Evolutionary conservation across 2,797 vertebrate species (phyloP).

Genomic region (Sebastes oblongus): DNA sequence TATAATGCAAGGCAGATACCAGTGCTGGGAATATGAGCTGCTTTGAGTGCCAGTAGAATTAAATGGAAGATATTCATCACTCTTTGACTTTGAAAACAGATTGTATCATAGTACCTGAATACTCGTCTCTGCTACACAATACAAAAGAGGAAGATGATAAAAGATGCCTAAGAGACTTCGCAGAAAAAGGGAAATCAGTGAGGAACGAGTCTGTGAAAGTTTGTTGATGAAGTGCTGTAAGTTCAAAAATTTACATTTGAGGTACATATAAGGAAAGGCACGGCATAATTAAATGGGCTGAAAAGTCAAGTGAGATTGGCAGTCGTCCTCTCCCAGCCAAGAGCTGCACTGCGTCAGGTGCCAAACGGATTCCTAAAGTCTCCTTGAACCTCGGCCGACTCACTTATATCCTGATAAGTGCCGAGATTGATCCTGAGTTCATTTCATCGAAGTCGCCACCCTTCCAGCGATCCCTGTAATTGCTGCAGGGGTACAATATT

Average conservation of each 20-base stretch:
- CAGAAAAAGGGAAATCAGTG: background rate
- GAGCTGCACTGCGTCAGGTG: slow-evolving; percentile 35
- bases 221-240: slow-evolving; percentile 23
- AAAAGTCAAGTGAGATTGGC: slow-evolving; percentile 28
- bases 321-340: slow-evolving; percentile 4
- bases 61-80: slow-evolving; percentile 55
- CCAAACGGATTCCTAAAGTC: slow-evolving; percentile 58
- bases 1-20: slow-evolving; percentile 38
- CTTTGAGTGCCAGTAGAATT: slow-evolving; percentile 22
- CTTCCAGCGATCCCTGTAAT: slow-evolving; percentile 65
- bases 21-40: slow-evolving; percentile 45
- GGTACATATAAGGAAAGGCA: slow-evolving; percentile 4
- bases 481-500: slow-evolving; percentile 67
- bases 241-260: slow-evolving; percentile 19
- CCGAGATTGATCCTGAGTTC: slow-evolving; percentile 66
- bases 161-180: background rate
- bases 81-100: slow-evolving; percentile 49
- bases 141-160: background rate
- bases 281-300: slow-evolving; percentile 26
- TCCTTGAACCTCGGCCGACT: slow-evolving; percentile 68
- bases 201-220: background rate
- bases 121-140: slow-evolving; percentile 3
- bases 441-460: slow-evolving; percentile 60
- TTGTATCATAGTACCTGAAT: slow-evolving; percentile 43
- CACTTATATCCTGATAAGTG: slow-evolving; percentile 70